Evolutionary conservation across 2,113 vertebrate genomes (phyloP).

Genomic region (Pyrgilauda ruficollis): DNA sequence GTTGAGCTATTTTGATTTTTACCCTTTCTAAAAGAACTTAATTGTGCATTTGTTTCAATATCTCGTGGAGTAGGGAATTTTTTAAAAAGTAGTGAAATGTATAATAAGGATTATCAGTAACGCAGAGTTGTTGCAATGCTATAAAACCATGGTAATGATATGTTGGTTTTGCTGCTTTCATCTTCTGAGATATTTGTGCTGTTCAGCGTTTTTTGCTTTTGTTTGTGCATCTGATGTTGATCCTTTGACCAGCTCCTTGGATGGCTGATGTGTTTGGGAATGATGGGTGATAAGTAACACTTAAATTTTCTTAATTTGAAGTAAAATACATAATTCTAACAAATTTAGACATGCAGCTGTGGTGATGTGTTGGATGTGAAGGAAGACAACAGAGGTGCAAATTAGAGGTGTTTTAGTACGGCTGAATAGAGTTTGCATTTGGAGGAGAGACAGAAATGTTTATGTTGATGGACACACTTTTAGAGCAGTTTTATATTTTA

Average conservation of each 20-base stretch:
- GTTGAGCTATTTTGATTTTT: conserved; percentile 53
- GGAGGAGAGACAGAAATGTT: neutral
- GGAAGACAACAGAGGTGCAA: neutral
- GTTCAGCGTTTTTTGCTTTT: neutral
- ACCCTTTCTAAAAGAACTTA: conserved; percentile 23
- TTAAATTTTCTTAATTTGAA: neutral
- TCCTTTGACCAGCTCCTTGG: neutral
- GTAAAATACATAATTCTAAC: neutral
- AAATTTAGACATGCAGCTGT: neutral
- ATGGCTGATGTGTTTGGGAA: neutral
- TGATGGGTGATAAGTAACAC: neutral
- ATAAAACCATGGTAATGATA: neutral
- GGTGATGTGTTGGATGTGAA: neutral
- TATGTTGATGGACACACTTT: neutral
- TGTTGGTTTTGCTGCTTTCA: neutral
- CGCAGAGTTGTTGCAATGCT: neutral
- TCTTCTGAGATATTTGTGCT: neutral
- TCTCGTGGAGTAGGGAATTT: neutral
- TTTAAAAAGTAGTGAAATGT: neutral
- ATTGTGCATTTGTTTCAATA: conserved; percentile 35
- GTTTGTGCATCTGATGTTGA: neutral
- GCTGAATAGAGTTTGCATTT: neutral
- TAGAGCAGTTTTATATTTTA: neutral
- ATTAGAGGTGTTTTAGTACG: neutral
- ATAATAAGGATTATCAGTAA: neutral